Evolutionary conservation across 2,797 vertebrate genomes (phyloP), one percentile per base, ranked within the genome.

Genomic region (Karalla daura): DNA sequence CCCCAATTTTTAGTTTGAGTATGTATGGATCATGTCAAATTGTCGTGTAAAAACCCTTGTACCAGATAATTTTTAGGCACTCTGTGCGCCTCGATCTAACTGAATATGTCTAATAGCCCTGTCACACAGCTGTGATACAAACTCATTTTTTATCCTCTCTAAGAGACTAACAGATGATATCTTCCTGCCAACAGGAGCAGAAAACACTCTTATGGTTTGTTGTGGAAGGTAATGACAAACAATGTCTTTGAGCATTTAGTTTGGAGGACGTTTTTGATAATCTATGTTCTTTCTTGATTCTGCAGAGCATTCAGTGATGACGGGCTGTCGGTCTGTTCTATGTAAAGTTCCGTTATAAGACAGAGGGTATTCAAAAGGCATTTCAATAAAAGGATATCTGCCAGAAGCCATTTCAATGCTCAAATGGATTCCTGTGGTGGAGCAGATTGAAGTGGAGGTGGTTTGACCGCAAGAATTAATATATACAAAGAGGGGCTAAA

Each of bases 401-500:
- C 78, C 67, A 74, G 53, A 69, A 62, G 61, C 55, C 59, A 84
- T 85, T 88, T 74, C 79, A 83, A 80, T 81, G 80, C 77, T 53
- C 53, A 84, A 85, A 85, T 86, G 74, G 78, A 80, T 85, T 87
- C 78, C 82, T 74, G 79, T 43, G 68, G 84, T 67, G 80, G 78
- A 71, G 71, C 68, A 77, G 78, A 92, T 89, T 89, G 74, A 89
- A 89, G 69, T 68, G 44, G 45, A 79, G 80, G 67, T 62, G 62
- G 74, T 87, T 74, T 86, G 88, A 88, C 89, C 77, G 27, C 66
- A 83, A 85, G 63, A 85, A 83, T 86, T 83, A 78, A 86, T 77
- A 87, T 60, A 71, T 81, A 82, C 86, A 85, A 87, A 86, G 85
- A 78, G 75, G 54, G 75, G 64, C 76, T 85, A 81, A 90, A 87